Base-by-base conservation (phyloP, 2,113 vertebrate genomes). In the Tyrannus savana region DNA sequence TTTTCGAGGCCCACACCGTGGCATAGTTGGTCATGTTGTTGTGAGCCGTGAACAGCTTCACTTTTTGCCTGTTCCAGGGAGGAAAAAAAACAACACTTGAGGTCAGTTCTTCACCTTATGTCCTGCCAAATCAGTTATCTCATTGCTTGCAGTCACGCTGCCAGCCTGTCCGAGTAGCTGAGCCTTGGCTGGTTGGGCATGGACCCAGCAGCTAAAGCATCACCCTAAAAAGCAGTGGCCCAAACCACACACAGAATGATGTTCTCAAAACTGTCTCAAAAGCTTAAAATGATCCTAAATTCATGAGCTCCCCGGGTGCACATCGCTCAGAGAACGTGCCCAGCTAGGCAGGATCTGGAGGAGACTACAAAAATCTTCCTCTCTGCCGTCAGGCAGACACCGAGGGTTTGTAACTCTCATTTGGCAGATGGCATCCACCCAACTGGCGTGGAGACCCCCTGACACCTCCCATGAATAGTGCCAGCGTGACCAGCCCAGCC, bases 1-100 rank as follows among this genome's bases (percentile, higher is more conserved):
- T 99, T 97, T 99, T 99, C 5, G 99, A 99, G 31, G 99, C 99
- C 99, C 99, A 99, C 7, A 99, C 99, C 1, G 99, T 99, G 87
- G 99, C 99, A 41, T 99, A 99, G 97, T 99, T 99, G 63, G 99
- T 99, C 99, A 99, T 99, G 80, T 99, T 99, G 97, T 99, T 99
- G 94, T 99, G 99, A 79, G 99, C 98, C 16, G 99, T 99, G 94
- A 99, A 99, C 31, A 99, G 97, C 95, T 99, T 99, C 96, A 99
- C 99, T 88, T 99, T 99, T 94, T 99, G 99, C 95, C 99, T 99
- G 93, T 84, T 35, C 71, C 22, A 56, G 52, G 52, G 50, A 8
- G 50, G 16, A 63, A 74, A 47, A 74, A 84, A 27, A 8, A 6
- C 46, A 19, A 37, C 17, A 50, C 31, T 37, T 19, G 35, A 62